Base-by-base conservation (phyloP, 2,888 invertebrate species). In the Lasioglossum leucozonium region DNA sequence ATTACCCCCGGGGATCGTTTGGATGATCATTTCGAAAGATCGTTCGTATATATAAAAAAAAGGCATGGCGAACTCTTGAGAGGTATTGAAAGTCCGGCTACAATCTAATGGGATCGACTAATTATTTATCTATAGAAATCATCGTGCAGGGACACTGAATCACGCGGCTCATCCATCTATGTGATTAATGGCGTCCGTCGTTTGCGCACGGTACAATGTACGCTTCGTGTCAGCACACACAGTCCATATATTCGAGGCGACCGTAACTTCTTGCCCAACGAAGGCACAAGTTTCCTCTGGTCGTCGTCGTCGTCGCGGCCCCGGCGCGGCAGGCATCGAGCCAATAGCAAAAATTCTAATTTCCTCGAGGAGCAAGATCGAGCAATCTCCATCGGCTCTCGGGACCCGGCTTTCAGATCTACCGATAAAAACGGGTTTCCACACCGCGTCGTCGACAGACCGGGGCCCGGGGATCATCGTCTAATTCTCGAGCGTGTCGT, bases 381-480 rank as follows among this genome's bases (percentile, higher is more conserved):
- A 40, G 69, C 69, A n/a, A 69, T 22, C 47, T 51, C 71, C 71
- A 26, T 26, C 71, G 71, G 13, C 71, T 37, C 55, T 55, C 55
- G 55, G 69, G 47, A 40, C 44, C 71, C 44, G 69, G 78, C 84
- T 84, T 82, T 84, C 84, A 72, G 84, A 84, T 84, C 84, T 78
- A n/a, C 55, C 62, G 84, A 84, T 84, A 84, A 84, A 82, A 82
- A 82, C 84, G 78, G 74, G 84, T 84, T 84, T 82, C 78, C 71
- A 34, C 44, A 51, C 62, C 51, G 47, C 55, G 55, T n/a, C n/a
- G 55, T 58, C 78, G 67, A 76, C 79, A 72, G 69, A 73, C 26
- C 67, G 10, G 4, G 72, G 67, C 22, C 79, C 62, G 4, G 42
- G 55, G 74, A 67, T 75, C 58, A 37, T 26, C 51, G 74, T 76